These are phyloP conservation scores for Amblyjoppa fuscipennis DNA, from an alignment of 2,888 invertebrate genomes.

Conservation along the genomic window DNA sequence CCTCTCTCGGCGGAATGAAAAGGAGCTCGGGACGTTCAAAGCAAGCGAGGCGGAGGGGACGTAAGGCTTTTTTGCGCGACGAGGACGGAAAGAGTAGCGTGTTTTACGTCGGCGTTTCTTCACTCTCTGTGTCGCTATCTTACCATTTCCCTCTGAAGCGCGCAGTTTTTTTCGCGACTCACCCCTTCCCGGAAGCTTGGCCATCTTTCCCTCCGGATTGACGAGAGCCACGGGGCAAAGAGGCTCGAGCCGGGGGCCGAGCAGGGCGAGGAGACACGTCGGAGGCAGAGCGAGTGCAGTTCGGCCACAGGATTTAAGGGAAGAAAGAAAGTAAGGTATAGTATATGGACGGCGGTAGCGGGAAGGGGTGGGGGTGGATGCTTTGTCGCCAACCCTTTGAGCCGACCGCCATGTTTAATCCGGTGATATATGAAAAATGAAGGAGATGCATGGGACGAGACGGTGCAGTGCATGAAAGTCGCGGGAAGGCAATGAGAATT, in stretches of 20 bases:
- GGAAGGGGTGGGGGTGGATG: slow-evolving; percentile 26
- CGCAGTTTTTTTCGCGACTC: slow-evolving; percentile 23
- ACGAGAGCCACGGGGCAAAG: slow-evolving; percentile 32
- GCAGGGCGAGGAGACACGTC: slow-evolving; percentile 57
- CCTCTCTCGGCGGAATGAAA: slow-evolving; percentile 64
- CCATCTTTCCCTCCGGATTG: slow-evolving; percentile 8
- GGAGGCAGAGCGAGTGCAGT: slow-evolving; percentile 14
- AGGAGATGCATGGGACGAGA: slow-evolving; percentile 27
- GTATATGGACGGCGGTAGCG: too few species aligned
- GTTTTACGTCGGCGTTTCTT: slow-evolving; percentile 15
- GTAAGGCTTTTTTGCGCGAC: slow-evolving; percentile 25
- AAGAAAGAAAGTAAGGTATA: slow-evolving; percentile 12
- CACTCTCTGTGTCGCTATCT: neutral
- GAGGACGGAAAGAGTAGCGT: slow-evolving; percentile 13
- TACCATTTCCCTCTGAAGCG: neutral
- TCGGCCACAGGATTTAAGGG: slow-evolving; percentile 39
- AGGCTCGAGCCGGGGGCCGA: slow-evolving; percentile 1
- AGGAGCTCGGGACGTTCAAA: slow-evolving; percentile 56
- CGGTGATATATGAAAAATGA: slow-evolving; percentile 69
- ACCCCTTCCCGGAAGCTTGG: neutral
- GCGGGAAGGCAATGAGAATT: slow-evolving; percentile 6
- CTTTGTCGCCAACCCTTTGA: slow-evolving; percentile 75
- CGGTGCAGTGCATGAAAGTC: slow-evolving; percentile 11
- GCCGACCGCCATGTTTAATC: slow-evolving; percentile 74
- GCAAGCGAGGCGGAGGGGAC: slow-evolving; percentile 19